Percentiles rank a stretch among this genome's conserved stretches.
These are phyloP conservation scores for Pararge aegeria DNA, from an alignment of 1,140 invertebrate species.

Conservation along the genomic window DNA sequence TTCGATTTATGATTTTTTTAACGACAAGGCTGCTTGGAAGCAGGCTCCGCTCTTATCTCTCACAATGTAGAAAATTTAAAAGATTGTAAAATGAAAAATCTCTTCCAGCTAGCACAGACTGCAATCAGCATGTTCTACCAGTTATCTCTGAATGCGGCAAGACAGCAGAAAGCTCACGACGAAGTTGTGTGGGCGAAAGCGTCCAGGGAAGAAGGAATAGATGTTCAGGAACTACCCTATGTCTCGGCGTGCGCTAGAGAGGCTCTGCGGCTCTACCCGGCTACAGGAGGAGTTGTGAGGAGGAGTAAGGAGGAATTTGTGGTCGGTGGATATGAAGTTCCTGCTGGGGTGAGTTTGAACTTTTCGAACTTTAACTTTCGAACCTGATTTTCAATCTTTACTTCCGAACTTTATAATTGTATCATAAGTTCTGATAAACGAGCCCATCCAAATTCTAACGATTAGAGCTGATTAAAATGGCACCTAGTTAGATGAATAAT, in stretches of 20 bases:
- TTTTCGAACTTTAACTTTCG: neutral
- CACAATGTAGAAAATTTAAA: too few species aligned
- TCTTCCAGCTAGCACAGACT: slow-evolving; percentile 57
- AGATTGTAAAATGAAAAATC: too few species aligned
- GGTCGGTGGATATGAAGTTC: slow-evolving; percentile 60
- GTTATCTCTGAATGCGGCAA: slow-evolving; percentile 63
- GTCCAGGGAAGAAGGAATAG: slow-evolving; percentile 43
- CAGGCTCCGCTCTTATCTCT: too few species aligned
- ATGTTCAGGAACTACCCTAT: slow-evolving; percentile 45
- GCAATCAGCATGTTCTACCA: slow-evolving; percentile 67
- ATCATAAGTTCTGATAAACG: too few species aligned
- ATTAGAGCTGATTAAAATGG: too few species aligned
- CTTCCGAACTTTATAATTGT: too few species aligned
- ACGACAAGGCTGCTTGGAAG: too few species aligned
- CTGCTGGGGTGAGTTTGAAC: slow-evolving; percentile 50
- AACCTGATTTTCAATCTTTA: neutral
- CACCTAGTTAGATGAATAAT: too few species aligned
- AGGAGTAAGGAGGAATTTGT: slow-evolving; percentile 47
- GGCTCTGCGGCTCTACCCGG: slow-evolving; percentile 56
- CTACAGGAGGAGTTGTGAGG: slow-evolving; percentile 64
- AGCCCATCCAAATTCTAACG: too few species aligned
- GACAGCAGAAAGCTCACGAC: slow-evolving; percentile 64
- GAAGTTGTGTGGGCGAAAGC: slow-evolving; percentile 59
- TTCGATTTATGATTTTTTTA: too few species aligned
- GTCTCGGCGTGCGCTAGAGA: slow-evolving; percentile 53